Evolutionary conservation across 1,140 invertebrate genomes (phyloP).

Genomic region (Drosophila punjabiensis): DNA sequence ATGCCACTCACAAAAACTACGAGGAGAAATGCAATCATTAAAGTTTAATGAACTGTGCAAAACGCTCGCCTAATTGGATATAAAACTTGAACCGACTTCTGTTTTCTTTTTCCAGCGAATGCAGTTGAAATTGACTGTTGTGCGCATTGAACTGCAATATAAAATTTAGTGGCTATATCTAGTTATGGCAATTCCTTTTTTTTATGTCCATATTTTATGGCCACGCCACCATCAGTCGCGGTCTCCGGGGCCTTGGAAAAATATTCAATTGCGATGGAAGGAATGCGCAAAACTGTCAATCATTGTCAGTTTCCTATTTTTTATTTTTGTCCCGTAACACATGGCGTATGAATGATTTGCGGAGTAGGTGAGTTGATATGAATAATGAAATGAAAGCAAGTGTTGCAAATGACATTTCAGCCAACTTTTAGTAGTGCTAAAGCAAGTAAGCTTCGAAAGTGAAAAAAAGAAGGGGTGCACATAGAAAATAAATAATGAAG

Average conservation of each 20-base stretch:
- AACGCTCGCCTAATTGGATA: conserved; percentile 30
- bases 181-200: conserved; percentile 29
- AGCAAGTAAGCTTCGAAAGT: not conserved
- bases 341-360: conserved; percentile 38
- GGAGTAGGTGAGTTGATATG: conserved; percentile 17
- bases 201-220: conserved; percentile 44
- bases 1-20: not conserved
- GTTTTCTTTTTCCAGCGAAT: conserved; percentile 4
- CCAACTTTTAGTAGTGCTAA: not conserved
- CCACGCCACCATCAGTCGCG: not conserved
- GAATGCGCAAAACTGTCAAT: conserved; percentile 50
- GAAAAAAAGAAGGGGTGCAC: not conserved
- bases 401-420: conserved; percentile 19
- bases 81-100: conserved; percentile 22
- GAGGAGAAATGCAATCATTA: conserved; percentile 10
- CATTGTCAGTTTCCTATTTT: conserved; percentile 34
- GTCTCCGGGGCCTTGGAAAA: conserved; percentile 7
- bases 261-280: conserved; percentile 46
- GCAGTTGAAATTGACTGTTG: conserved; percentile 11
- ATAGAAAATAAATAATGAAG: conserved; percentile 24
- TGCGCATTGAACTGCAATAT: conserved; percentile 26
- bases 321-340: conserved; percentile 27
- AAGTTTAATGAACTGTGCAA: conserved; percentile 27
- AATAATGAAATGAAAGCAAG: conserved; percentile 42
- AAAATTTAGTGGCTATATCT: conserved; percentile 41